Evolutionary conservation across 2,888 invertebrate species (phyloP), one percentile per base, ranked within the genome.

Genomic region (Oeneis ivallda): DNA sequence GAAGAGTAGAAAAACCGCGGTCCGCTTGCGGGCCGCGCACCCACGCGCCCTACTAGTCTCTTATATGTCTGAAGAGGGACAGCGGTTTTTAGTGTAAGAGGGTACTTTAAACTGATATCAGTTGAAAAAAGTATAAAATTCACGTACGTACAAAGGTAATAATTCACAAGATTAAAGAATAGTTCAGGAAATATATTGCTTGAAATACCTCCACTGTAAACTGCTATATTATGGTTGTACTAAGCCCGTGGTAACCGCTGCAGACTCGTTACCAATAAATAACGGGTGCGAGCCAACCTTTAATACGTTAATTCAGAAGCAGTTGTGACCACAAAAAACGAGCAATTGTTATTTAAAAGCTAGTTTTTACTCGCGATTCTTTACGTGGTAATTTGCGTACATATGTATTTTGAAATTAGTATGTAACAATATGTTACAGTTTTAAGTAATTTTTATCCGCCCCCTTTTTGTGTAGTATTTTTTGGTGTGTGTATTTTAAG

Each of bases 271-370:
- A 19, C 60, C 61, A 41, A 61, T 61, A 61, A 61, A 61, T 61
- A 61, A 61, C 50, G 59, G 49, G 59, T 61, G 60, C 37, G 19
- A 11, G 50, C 50, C 39, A 61, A 52, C 61, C 61, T 52, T 52
- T 61, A 61, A 61, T 61, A 52, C 61, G 61, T 61, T 61, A 61
- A 61, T 61, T 61, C 52, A 50, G 61, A 15, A 60, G 49, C 60
- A 60, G 52, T 61, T 52, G 52, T 19, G 26, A 41, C 50, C 32
- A 37, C 52, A 52, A 61, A 61, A 60, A 61, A 50, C 41, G 8
- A 61, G 43, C 66, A 58, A 66, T 69, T 64, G 66, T 69, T 64
- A 64, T 68, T 68, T 63, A 60, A 68, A 65, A 63, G 34, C 34
- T 15, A 15, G 15, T 15, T 53, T 53, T 53, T 53, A 34, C 11